Percentiles rank a stretch among this genome's conserved stretches.
Evolutionary conservation across 2,888 invertebrate species (phyloP).

Genomic region (Lutraria lutraria): DNA sequence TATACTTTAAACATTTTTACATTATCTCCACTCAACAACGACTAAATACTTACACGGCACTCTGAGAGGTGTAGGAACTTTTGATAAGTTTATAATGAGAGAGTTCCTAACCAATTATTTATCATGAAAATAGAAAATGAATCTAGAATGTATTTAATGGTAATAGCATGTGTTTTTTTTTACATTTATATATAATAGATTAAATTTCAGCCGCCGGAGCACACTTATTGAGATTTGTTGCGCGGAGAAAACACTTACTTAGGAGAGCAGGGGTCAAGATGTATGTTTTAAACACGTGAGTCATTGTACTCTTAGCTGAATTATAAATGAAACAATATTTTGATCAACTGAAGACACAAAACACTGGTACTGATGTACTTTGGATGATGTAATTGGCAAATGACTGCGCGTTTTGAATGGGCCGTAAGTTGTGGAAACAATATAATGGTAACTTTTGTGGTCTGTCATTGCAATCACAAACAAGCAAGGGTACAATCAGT

Average conservation of each 20-base stretch:
- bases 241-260: background rate
- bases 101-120: background rate
- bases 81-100: background rate
- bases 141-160: background rate
- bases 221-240: background rate
- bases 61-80: background rate
- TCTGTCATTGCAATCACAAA: too few species aligned
- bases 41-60: background rate
- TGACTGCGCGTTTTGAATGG: too few species aligned
- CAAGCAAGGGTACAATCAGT: too few species aligned
- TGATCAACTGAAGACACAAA: too few species aligned
- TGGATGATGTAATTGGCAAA: too few species aligned
- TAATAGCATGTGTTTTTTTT: slow-evolving; percentile 22
- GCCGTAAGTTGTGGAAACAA: too few species aligned
- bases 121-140: slow-evolving; percentile 17
- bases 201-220: background rate
- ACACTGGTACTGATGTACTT: too few species aligned
- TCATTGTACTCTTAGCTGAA: too few species aligned
- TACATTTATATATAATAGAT: background rate
- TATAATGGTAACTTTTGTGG: too few species aligned
- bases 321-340: too few species aligned
- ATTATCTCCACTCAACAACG: slow-evolving; percentile 2
- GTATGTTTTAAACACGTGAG: background rate
- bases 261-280: background rate
- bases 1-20: background rate